A percentile compares a stretch with the other conserved stretches of the same genome.
phyloP scores from a whole-genome alignment of 2,113 vertebrate genomes.

The Saccopteryx leptura region DNA sequence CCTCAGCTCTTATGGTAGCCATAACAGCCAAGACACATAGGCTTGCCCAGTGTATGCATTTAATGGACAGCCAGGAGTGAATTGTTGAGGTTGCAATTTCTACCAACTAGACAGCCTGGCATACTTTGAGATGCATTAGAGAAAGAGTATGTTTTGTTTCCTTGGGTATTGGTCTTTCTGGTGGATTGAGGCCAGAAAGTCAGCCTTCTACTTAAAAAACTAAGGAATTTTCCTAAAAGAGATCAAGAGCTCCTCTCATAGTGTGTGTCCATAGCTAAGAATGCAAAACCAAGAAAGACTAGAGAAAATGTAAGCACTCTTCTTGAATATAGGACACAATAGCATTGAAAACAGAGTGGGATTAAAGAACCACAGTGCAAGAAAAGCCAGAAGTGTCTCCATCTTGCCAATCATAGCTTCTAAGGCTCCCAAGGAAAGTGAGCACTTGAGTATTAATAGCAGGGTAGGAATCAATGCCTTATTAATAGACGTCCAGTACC shows the following conservation, averaged over 20 bases:
- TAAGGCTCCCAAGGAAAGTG: not conserved
- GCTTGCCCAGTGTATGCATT: not conserved
- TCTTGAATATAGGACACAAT: not conserved
- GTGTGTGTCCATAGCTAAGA: not conserved
- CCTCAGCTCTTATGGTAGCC: not conserved
- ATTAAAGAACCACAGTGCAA: not conserved
- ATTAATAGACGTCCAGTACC: not conserved
- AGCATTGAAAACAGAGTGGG: not conserved
- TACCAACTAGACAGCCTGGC: not conserved
- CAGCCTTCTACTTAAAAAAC: not conserved
- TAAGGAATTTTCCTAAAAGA: not conserved
- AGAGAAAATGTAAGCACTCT: not conserved
- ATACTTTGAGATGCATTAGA: not conserved
- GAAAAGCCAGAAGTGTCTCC: not conserved
- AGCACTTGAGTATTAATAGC: not conserved
- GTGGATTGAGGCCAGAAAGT: not conserved
- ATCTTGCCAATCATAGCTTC: not conserved
- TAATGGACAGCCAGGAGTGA: not conserved
- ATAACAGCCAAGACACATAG: not conserved
- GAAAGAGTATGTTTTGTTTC: not conserved
- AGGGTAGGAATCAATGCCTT: not conserved
- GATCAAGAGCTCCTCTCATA: not conserved
- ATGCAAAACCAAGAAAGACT: not conserved
- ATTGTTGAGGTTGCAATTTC: not conserved
- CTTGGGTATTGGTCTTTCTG: not conserved